A percentile compares a stretch with the other conserved stretches of the same genome.
Evolutionary conservation across 2,888 invertebrate genomes (phyloP).

Genomic region (Dynastes grantii): DNA sequence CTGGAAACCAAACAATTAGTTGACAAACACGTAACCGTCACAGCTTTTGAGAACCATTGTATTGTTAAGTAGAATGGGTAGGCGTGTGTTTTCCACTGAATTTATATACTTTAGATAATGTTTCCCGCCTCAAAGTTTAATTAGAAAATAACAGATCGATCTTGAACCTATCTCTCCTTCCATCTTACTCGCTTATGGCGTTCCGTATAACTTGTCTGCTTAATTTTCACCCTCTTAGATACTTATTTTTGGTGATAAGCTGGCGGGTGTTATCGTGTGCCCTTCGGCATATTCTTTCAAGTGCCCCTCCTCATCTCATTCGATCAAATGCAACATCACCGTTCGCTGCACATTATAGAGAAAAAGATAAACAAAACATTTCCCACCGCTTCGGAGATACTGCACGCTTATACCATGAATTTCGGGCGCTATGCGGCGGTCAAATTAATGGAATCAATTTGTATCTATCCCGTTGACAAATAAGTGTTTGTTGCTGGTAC

Average conservation of each 20-base stretch:
- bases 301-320: not conserved
- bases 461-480: conserved; percentile 44
- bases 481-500: conserved; percentile 32
- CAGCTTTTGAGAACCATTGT: not conserved
- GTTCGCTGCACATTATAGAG: conserved; percentile 7
- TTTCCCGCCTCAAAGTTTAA: conserved; percentile 27
- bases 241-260: not conserved
- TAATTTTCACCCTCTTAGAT: not conserved
- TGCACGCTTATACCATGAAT: conserved; percentile 21
- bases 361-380: conserved; percentile 33
- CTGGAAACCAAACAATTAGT: not conserved
- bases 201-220: not conserved
- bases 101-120: conserved; percentile 21
- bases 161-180: not conserved
- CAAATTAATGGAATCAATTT: conserved; percentile 47
- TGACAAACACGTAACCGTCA: not conserved
- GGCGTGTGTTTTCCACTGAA: not conserved
- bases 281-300: not conserved
- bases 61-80: not conserved
- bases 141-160: conserved; percentile 36
- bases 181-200: not conserved
- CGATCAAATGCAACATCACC: conserved; percentile 15
- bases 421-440: conserved; percentile 38
- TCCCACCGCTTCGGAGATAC: not conserved
- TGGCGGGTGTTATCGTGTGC: not conserved